These are phyloP conservation scores for Cyprinodon tularosa DNA, from an alignment of 2,113 vertebrate species.

Conservation along the genomic window DNA sequence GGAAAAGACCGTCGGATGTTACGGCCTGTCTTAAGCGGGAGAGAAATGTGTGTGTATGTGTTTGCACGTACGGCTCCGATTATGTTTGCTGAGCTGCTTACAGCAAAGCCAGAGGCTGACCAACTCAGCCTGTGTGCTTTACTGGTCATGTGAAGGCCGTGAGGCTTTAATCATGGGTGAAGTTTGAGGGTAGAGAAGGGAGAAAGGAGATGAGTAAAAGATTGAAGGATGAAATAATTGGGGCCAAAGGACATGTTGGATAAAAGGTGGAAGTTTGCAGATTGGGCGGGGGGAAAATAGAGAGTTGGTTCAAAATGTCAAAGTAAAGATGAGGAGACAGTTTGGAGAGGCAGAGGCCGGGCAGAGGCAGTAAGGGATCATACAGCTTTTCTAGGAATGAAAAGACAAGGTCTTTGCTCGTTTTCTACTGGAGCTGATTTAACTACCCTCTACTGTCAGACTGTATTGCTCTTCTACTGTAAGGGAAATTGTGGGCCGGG, in stretches of 20 bases:
- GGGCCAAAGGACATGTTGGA: conserved; percentile 58
- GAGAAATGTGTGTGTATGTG: conserved; percentile 36
- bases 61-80: conserved; percentile 65
- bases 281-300: conserved; percentile 31
- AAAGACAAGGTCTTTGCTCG: conserved; percentile 44
- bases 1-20: conserved; percentile 66
- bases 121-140: conserved; percentile 60
- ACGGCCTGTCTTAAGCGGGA: conserved; percentile 59
- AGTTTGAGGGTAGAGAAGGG: conserved; percentile 1
- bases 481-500: conserved; percentile 1
- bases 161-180: conserved; percentile 58
- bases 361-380: conserved; percentile 34
- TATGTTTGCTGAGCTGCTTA: conserved; percentile 71
- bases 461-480: background rate
- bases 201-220: conserved; percentile 50
- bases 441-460: conserved; percentile 60
- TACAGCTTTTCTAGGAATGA: conserved; percentile 34
- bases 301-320: conserved; percentile 39
- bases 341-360: conserved; percentile 28
- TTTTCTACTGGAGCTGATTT: conserved; percentile 67
- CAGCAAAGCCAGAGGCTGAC: conserved; percentile 64
- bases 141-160: conserved; percentile 44
- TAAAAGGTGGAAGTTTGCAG: conserved; percentile 62
- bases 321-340: conserved; percentile 24
- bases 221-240: conserved; percentile 63